Conservation (phyloP, 2,797 vertebrate genomes). For the Oreochromis grahami region DNA sequence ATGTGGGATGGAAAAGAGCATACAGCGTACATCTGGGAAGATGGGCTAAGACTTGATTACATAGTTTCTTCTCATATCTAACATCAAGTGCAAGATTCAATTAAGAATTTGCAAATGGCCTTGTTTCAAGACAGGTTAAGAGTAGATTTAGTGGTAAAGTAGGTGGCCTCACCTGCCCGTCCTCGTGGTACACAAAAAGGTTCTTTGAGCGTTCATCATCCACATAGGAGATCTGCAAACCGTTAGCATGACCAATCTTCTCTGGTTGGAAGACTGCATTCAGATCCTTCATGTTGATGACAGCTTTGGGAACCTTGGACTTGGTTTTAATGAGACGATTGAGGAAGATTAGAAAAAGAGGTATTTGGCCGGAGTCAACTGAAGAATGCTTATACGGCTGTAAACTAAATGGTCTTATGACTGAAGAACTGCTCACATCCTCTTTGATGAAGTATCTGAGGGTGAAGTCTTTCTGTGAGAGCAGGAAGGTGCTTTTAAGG, state of each 20-base stretch:
- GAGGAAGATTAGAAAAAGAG: background rate
- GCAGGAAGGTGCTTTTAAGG: conserved; percentile 79
- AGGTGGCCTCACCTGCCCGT: conserved; percentile 77
- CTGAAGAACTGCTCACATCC: conserved; percentile 73
- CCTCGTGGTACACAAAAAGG: conserved; percentile 89
- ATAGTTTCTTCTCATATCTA: background rate
- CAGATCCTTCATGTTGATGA: conserved; percentile 82
- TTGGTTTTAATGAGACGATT: conserved; percentile 27
- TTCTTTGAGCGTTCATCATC: conserved; percentile 79
- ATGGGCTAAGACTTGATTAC: background rate
- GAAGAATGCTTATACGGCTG: background rate
- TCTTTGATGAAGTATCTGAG: conserved; percentile 86
- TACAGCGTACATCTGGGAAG: background rate
- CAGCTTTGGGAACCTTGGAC: conserved; percentile 82
- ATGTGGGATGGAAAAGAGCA: background rate
- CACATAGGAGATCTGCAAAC: conserved; percentile 85
- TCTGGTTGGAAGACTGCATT: conserved; percentile 87
- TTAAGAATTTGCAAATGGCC: background rate
- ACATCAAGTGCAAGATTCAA: background rate
- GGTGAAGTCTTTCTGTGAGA: conserved; percentile 81
- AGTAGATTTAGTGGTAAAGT: background rate
- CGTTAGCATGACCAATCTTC: conserved; percentile 83
- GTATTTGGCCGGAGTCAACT: too few species aligned
- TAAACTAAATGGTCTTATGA: background rate
- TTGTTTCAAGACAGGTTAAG: background rate